These are phyloP conservation scores for Cygnus buccinator DNA, from an alignment of 2,113 vertebrate genomes.

Conservation along the genomic window DNA sequence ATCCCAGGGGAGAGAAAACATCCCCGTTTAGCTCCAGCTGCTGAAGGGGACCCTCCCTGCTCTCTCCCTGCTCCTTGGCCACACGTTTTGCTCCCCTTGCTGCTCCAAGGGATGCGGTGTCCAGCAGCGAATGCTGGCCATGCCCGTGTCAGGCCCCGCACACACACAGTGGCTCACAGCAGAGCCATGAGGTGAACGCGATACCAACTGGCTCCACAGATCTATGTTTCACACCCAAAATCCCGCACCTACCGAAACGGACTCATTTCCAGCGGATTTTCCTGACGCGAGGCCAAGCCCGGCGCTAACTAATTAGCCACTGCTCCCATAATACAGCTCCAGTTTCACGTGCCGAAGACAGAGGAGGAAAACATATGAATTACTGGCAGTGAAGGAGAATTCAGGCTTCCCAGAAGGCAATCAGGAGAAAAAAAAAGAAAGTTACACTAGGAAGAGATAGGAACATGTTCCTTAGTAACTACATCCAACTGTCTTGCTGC, in stretches of 20 bases:
- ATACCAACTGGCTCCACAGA: background rate
- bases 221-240: slow-evolving; percentile 10
- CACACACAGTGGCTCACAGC: background rate
- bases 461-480: background rate
- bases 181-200: background rate
- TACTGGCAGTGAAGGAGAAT: background rate
- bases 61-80: background rate
- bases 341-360: background rate
- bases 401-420: background rate
- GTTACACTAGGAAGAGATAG: background rate
- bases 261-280: slow-evolving; percentile 25
- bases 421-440: background rate
- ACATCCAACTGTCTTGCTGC: background rate
- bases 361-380: background rate
- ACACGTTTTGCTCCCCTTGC: background rate
- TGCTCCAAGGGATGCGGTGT: background rate
- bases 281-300: background rate
- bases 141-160: background rate
- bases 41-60: background rate
- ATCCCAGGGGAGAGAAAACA: background rate
- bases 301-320: background rate
- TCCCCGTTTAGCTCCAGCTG: background rate
- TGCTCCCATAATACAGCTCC: background rate
- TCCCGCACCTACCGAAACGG: background rate
- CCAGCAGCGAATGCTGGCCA: accelerated